Base-by-base conservation (phyloP, 2,113 vertebrate species). In the Oryzias celebensis region DNA sequence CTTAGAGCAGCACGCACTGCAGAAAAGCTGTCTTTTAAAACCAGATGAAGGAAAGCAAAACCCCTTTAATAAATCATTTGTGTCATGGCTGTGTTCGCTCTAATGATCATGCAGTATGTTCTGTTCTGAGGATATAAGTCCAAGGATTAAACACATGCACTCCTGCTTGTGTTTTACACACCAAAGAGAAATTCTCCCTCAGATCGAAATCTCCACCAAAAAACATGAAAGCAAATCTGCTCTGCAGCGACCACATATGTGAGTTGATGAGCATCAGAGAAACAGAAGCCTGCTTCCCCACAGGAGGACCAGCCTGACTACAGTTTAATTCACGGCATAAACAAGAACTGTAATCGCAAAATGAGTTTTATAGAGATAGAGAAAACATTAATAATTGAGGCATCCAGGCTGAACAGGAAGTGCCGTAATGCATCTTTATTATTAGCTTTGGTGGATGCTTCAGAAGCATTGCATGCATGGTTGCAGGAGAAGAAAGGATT, bases 281-380 rank as follows among this genome's bases (percentile, higher is more conserved):
- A 76, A 79, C 62, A 83, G 72, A 83, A 63, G 68, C 15, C 68
- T 36, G 52, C 45, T 49, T 68, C 63, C 17, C 59, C 10, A 24
- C 41, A 63, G 60, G 52, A 75, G 3, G 26, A 36, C 66, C 56
- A 45, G 58, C 60, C 55, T 50, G 45, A 73, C 58, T 77, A 77
- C 43, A 51, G 17, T 62, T 75, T 52, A 31, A 78, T 83, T 78
- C 52, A 56, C 16, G 67, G 50, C 42, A 64, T 74, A 74, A 82
- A 81, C 78, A 83, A 69, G 46, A 65, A 72, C 58, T 56, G 15
- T 70, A 62, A 68, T 67, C 73, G 65, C 64, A 58, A 67, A 85
- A 73, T 42, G 57, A 51, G 18, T 68, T 62, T 68, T 58, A 68
- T 67, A 62, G 63, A 58, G 62, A 75, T 49, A 52, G 46, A 43